Evolutionary conservation across 2,113 vertebrate genomes (phyloP), one percentile per base, ranked within the genome.

Genomic region (Colinus virginianus): DNA sequence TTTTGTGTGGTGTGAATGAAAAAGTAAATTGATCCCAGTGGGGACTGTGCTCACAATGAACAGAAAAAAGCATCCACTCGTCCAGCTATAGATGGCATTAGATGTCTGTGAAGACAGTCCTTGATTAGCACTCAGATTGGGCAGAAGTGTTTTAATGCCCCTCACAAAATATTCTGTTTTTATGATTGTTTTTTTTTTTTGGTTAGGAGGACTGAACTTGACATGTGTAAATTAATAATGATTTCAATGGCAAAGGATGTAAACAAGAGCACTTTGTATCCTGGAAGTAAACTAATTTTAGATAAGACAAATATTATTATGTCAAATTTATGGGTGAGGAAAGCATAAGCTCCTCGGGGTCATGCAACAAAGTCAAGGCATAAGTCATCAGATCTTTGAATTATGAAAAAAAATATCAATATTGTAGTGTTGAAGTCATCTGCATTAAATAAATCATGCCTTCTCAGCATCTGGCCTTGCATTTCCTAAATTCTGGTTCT

Each of bases 21-120:
- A 95, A 97, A 96, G 88, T 89, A 97, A 96, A 96, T 94, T 95
- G 94, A 97, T 97, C 95, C 93, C 93, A 63, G 76, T 70, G 96
- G 94, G 95, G 94, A 90, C 78, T 74, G 82, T 48, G 58, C 67
- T 96, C 78, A n/a, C 34, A 66, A 79, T 4, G 72, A 91, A 68
- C 38, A 90, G 91, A 86, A 85, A 78, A 93, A 90, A 90, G 43
- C 62, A 63, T 78, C 90, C 51, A 22, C 63, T 67, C 59, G 36
- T 79, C 68, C 90, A 95, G 89, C 95, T 86, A 91, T 93, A 95
- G 96, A 91, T 92, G 94, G 95, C 94, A 96, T 97, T 92, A 95
- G 88, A 62, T 0, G 9, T 90, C 96, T 92, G 74, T 48, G 82
- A 67, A 76, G 69, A 3, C 58, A 63, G 87, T 38, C 87, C 64